A percentile compares a stretch with the other conserved stretches of the same genome.
Conservation (phyloP, 2,797 vertebrate species). For the Sitta carolinensis region DNA sequence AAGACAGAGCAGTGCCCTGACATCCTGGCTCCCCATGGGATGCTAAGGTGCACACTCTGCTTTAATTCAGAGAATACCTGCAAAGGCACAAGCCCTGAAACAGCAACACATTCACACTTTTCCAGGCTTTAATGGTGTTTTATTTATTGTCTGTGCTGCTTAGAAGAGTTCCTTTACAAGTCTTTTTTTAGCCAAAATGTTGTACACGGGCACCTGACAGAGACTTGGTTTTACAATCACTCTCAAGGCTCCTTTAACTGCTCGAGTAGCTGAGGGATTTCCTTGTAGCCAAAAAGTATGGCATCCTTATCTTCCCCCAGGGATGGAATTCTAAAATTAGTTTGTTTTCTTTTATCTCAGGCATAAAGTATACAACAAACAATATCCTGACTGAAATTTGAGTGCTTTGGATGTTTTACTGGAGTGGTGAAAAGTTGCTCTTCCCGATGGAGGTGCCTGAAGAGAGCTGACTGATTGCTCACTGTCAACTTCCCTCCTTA, state of each 20-base stretch:
- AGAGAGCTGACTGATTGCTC: neutral
- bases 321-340: neutral
- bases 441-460: neutral
- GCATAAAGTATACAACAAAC: neutral
- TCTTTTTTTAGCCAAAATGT: neutral
- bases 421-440: neutral
- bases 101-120: neutral
- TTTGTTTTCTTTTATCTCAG: neutral
- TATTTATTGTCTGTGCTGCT: neutral
- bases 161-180: neutral
- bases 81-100: neutral
- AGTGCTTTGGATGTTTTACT: neutral
- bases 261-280: neutral
- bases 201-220: neutral
- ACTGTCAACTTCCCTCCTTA: neutral
- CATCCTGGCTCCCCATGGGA: neutral
- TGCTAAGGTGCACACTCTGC: fast-evolving
- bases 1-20: neutral
- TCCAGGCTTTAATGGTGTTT: neutral
- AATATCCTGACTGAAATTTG: neutral
- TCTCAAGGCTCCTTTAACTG: neutral
- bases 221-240: neutral
- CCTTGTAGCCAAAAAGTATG: neutral
- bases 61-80: neutral
- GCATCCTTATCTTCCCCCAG: neutral